Percentiles rank a stretch among this genome's conserved stretches.
Conservation (phyloP, 1,140 invertebrate genomes). For the Zaprionus taronus region DNA sequence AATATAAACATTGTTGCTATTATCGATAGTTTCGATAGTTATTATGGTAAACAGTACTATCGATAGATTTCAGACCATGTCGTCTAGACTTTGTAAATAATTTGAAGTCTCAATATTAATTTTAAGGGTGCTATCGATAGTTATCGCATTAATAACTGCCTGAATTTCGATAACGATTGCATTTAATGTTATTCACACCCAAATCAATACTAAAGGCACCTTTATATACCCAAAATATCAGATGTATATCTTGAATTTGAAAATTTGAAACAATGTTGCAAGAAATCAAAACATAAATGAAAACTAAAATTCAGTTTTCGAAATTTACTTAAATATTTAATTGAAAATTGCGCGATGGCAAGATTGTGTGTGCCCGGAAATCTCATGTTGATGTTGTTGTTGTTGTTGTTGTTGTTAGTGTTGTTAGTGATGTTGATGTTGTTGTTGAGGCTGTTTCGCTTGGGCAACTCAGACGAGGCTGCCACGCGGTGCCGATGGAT, state of each 20-base stretch:
- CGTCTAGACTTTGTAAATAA: no score
- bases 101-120: no score
- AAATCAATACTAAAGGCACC: background rate
- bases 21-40: no score
- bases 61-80: no score
- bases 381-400: background rate
- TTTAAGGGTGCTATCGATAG: no score
- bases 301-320: background rate
- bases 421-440: background rate
- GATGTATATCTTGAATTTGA: background rate
- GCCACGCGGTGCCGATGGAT: constrained; percentile 10
- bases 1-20: no score
- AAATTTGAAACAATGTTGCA: constrained; percentile 2
- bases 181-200: background rate
- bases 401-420: background rate
- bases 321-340: constrained; percentile 5
- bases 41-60: no score
- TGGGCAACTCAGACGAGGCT: constrained; percentile 17
- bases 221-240: no score
- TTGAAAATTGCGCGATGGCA: background rate
- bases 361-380: constrained; percentile 23
- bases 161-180: background rate
- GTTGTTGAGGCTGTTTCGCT: constrained; percentile 21
- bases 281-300: constrained; percentile 4
- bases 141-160: no score